Conservation (phyloP, 2,797 vertebrate species). For the Argentina silus region DNA sequence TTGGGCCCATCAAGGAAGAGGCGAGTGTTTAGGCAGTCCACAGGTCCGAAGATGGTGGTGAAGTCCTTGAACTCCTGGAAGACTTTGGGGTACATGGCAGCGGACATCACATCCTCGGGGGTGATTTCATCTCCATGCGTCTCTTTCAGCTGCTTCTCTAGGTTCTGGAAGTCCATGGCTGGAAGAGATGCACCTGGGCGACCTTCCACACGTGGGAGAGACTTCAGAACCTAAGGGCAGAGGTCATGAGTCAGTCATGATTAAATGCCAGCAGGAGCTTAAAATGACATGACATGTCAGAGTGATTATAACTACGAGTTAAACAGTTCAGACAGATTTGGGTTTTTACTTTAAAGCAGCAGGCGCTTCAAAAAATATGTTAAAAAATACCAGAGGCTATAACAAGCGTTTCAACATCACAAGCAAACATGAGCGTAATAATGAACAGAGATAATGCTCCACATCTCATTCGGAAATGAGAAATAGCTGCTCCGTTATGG, state of each 20-base stretch:
- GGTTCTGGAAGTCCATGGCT: conserved; percentile 80
- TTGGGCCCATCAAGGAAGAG: conserved; percentile 93
- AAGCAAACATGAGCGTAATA: conserved; percentile 10
- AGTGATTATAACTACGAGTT: conserved; percentile 10
- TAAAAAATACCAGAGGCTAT: conserved; percentile 9
- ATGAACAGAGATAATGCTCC: conserved; percentile 12
- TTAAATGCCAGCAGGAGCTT: background rate
- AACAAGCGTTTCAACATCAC: background rate
- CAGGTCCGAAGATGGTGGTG: conserved; percentile 85
- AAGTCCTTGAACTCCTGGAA: conserved; percentile 91
- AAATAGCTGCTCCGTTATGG: conserved; percentile 22
- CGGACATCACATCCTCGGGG: conserved; percentile 90
- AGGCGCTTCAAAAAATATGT: conserved; percentile 4
- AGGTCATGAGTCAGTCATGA: conserved; percentile 8
- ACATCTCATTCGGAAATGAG: conserved; percentile 1
- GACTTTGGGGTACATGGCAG: conserved; percentile 93
- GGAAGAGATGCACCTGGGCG: conserved; percentile 88
- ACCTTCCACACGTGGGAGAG: conserved; percentile 85
- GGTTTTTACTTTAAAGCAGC: conserved; percentile 2
- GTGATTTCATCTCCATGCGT: conserved; percentile 85
- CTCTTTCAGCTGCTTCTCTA: conserved; percentile 79
- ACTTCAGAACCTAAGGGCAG: conserved; percentile 85
- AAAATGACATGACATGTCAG: background rate
- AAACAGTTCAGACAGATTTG: conserved; percentile 37
- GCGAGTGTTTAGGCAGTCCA: conserved; percentile 90